These are phyloP conservation scores for Lepilemur septentrionalis DNA, from an alignment of 2,797 vertebrate genomes.

Conservation along the genomic window DNA sequence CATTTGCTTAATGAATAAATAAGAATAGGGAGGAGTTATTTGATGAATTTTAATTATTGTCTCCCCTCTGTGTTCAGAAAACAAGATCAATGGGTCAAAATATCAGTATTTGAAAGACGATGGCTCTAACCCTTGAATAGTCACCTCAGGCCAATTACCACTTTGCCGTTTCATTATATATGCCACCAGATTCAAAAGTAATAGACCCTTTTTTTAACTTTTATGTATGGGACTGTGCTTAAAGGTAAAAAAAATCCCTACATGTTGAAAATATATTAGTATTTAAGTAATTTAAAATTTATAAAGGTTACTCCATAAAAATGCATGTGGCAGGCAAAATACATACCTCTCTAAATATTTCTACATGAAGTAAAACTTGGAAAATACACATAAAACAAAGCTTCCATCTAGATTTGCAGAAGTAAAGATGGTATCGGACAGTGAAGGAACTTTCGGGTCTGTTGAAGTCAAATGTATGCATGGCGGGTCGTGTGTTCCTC, in stretches of 20 bases:
- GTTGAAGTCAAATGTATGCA: not conserved
- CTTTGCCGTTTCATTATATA: not conserved
- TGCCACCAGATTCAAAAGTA: not conserved
- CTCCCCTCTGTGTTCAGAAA: not conserved
- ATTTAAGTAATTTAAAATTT: not conserved
- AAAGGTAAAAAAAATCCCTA: not conserved
- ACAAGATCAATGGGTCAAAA: not conserved
- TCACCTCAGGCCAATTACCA: not conserved
- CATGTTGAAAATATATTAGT: not conserved
- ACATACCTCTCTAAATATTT: not conserved
- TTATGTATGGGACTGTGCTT: not conserved
- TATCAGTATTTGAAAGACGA: not conserved
- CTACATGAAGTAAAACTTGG: constrained; percentile 19
- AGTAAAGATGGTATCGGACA: not conserved
- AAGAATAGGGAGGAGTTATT: not conserved
- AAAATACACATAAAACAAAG: not conserved
- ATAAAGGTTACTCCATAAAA: not conserved
- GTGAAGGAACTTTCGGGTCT: not conserved
- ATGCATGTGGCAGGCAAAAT: not conserved
- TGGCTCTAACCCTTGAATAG: no score
- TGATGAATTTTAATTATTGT: not conserved
- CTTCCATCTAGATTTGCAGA: not conserved
- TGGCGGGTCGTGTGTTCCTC: not conserved
- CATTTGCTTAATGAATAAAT: not conserved
- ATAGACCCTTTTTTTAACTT: not conserved